These are phyloP conservation scores for Eurytoma adleriae DNA, from an alignment of 2,888 invertebrate species.

Conservation along the genomic window DNA sequence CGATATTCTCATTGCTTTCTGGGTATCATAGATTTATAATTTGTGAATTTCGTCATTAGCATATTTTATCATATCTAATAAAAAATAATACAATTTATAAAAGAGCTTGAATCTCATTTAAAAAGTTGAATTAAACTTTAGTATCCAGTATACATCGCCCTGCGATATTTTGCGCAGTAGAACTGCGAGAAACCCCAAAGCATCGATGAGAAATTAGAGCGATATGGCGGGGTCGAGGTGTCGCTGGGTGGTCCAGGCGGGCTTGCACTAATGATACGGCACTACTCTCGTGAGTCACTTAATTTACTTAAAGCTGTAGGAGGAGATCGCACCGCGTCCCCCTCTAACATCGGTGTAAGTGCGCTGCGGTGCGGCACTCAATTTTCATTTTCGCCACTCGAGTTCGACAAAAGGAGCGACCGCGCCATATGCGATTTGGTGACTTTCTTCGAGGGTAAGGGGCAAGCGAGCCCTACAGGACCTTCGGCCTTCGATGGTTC, in stretches of 20 bases:
- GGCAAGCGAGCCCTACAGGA: too few relatives aligned
- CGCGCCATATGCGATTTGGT: not conserved
- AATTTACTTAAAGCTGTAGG: slow-evolving; percentile 56
- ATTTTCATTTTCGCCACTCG: slow-evolving; percentile 48
- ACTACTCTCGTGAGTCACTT: slow-evolving; percentile 54
- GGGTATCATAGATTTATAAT: too few relatives aligned
- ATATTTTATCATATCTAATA: too few relatives aligned
- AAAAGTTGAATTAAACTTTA: too few relatives aligned
- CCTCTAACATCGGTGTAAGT: slow-evolving; percentile 3
- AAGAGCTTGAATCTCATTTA: too few relatives aligned
- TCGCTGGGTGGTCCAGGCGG: slow-evolving; percentile 35
- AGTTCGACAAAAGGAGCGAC: slow-evolving; percentile 62
- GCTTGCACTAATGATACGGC: slow-evolving; percentile 42
- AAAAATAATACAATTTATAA: too few relatives aligned
- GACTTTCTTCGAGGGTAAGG: slow-evolving; percentile 18
- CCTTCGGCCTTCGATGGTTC: too few relatives aligned
- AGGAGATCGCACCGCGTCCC: not conserved
- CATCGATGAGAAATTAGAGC: slow-evolving; percentile 6
- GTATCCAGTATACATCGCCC: too few relatives aligned
- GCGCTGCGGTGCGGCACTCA: slow-evolving; percentile 15
- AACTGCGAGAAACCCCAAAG: not conserved
- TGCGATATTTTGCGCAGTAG: too few relatives aligned
- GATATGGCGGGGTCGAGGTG: slow-evolving; percentile 7
- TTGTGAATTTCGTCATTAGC: too few relatives aligned
- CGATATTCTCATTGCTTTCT: too few relatives aligned